These are phyloP conservation scores for Campylorhamphus procurvoides DNA, from an alignment of 2,113 vertebrate species.

Conservation along the genomic window DNA sequence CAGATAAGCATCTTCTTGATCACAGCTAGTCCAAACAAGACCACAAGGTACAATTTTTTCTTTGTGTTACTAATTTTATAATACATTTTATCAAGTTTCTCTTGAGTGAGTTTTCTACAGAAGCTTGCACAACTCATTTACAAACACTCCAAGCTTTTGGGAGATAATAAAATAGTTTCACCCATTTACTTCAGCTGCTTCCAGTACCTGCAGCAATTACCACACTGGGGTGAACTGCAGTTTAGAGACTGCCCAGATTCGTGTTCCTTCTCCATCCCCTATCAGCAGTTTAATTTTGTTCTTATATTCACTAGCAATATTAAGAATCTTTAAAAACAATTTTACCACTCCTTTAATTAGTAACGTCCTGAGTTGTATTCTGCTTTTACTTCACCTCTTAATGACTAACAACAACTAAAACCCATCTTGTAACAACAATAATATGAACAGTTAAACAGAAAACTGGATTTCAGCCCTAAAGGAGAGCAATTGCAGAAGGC, in stretches of 20 bases:
- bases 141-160: not conserved
- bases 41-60: not conserved
- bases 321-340: not conserved
- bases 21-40: not conserved
- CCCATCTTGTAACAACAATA: not conserved
- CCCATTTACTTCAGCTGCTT: not conserved
- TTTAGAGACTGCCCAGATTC: not conserved
- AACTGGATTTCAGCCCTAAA: not conserved
- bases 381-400: not conserved
- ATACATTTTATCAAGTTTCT: not conserved
- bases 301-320: accelerated
- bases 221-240: not conserved
- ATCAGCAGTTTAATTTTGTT: not conserved
- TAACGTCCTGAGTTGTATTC: not conserved
- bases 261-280: not conserved
- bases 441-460: not conserved
- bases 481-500: not conserved
- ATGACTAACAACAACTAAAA: not conserved
- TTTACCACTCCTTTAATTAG: not conserved
- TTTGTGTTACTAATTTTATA: not conserved
- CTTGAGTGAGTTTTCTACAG: not conserved
- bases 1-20: not conserved
- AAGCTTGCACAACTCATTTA: not conserved
- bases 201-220: not conserved
- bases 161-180: not conserved